Conservation (phyloP, 2,797 vertebrate genomes). For the Sarcophilus harrisii region DNA sequence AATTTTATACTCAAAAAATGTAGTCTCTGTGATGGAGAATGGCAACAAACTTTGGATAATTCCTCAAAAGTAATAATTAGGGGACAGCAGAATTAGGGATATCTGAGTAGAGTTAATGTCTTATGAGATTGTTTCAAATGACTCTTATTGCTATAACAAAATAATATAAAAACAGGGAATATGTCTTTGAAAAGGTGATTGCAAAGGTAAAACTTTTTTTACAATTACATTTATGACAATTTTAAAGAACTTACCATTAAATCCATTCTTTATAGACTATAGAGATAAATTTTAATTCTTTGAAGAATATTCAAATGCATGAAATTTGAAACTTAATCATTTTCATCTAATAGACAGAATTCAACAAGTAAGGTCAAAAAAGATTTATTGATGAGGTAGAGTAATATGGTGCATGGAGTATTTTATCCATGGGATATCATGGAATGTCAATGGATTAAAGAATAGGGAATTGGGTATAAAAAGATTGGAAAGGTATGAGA, state of each 20-base stretch:
- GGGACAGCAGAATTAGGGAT: constrained; percentile 22
- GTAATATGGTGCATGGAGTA: not conserved
- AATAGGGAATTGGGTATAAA: not conserved
- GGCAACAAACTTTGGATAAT: not conserved
- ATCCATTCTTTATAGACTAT: not conserved
- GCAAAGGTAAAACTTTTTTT: constrained; percentile 25
- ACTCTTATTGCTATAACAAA: constrained; percentile 8
- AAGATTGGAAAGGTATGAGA: not conserved
- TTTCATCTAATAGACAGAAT: not conserved
- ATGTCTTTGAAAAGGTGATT: constrained; percentile 3
- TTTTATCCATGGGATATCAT: not conserved
- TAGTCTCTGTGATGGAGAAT: not conserved
- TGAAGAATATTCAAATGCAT: constrained; percentile 1
- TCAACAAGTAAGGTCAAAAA: not conserved
- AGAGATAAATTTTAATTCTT: not conserved
- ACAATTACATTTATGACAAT: constrained; percentile 32
- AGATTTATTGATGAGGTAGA: not conserved
- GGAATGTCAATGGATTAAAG: not conserved
- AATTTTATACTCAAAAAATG: not conserved
- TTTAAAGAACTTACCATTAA: constrained; percentile 31
- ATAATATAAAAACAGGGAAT: constrained; percentile 52
- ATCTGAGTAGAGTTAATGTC: constrained; percentile 50
- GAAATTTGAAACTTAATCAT: constrained; percentile 24
- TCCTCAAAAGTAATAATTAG: constrained; percentile 19
- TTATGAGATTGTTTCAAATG: constrained; percentile 30